These are phyloP conservation scores for Drosophila sp. DNA, from an alignment of 1,140 invertebrate genomes.

Conservation along the genomic window DNA sequence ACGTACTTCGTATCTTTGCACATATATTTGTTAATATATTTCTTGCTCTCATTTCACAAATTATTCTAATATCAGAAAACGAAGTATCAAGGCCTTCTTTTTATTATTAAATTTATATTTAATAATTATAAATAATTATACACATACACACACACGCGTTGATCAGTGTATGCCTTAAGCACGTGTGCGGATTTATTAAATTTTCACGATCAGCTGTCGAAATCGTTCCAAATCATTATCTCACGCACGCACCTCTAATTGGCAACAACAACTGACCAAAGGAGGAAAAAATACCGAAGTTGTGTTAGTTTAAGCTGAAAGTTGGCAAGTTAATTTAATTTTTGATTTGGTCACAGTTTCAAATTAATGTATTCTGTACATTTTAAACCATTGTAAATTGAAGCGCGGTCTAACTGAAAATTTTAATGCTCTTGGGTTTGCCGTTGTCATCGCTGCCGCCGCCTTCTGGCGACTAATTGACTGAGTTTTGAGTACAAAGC, in stretches of 20 bases:
- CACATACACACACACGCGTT: background rate
- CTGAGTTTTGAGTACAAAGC: constrained; percentile 64
- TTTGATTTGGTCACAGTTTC: constrained; percentile 1
- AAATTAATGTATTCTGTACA: constrained; percentile 6
- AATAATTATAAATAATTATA: background rate
- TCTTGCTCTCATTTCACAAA: constrained; percentile 8
- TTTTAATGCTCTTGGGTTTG: constrained; percentile 24
- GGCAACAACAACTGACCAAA: constrained; percentile 31
- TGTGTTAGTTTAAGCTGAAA: constrained; percentile 5
- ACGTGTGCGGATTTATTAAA: constrained; percentile 24
- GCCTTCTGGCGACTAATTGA: constrained; percentile 60
- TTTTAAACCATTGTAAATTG: constrained; percentile 22
- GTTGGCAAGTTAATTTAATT: background rate
- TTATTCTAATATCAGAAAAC: constrained; percentile 8
- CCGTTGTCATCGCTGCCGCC: constrained; percentile 46
- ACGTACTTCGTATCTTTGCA: background rate
- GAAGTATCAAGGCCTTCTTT: constrained; percentile 20
- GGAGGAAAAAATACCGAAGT: constrained; percentile 11
- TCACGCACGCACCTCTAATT: constrained; percentile 43
- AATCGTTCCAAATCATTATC: constrained; percentile 28
- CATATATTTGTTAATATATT: background rate
- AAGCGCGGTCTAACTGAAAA: constrained; percentile 17
- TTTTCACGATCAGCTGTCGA: background rate
- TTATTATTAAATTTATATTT: background rate
- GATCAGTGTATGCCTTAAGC: background rate